These are phyloP conservation scores for Tonatia bakeri DNA, from an alignment of 2,113 vertebrate species.

Conservation along the genomic window DNA sequence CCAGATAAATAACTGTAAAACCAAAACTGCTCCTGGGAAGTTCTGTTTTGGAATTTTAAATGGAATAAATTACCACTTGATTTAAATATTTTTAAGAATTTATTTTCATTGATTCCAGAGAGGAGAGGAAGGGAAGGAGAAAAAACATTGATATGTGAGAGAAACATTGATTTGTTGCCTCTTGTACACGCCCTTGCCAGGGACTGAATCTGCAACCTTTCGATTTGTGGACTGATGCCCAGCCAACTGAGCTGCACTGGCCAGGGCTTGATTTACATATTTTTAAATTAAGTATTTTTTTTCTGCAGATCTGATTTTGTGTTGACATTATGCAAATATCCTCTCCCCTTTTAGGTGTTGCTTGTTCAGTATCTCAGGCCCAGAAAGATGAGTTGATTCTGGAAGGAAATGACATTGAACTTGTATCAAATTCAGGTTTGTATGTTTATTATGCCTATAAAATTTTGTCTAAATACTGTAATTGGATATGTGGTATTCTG, in stretches of 20 bases:
- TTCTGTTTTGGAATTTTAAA: neutral
- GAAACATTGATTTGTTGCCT: too few species aligned
- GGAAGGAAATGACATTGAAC: constrained; percentile 97
- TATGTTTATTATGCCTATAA: neutral
- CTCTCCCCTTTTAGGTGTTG: constrained; percentile 84
- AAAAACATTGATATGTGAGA: too few species aligned
- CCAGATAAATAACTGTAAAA: neutral
- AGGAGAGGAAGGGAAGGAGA: too few species aligned
- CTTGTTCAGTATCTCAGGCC: constrained; percentile 90
- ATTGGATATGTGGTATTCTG: neutral
- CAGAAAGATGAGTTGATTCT: constrained; percentile 98
- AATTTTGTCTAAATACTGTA: neutral
- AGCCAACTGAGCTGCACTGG: too few species aligned
- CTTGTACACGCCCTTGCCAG: too few species aligned
- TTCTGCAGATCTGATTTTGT: neutral
- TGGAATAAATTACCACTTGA: neutral
- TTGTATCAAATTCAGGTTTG: constrained; percentile 98
- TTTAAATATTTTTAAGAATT: neutral
- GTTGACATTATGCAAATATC: neutral
- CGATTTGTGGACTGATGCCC: too few species aligned
- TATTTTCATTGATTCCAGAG: too few species aligned
- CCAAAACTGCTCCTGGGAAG: neutral
- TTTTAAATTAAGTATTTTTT: neutral
- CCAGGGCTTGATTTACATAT: neutral
- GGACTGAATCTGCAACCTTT: too few species aligned